A percentile compares a stretch with the other conserved stretches of the same genome.
These are phyloP conservation scores for Caenorhabditis sp. DNA, from an alignment of 2,888 invertebrate species.

Conservation along the genomic window DNA sequence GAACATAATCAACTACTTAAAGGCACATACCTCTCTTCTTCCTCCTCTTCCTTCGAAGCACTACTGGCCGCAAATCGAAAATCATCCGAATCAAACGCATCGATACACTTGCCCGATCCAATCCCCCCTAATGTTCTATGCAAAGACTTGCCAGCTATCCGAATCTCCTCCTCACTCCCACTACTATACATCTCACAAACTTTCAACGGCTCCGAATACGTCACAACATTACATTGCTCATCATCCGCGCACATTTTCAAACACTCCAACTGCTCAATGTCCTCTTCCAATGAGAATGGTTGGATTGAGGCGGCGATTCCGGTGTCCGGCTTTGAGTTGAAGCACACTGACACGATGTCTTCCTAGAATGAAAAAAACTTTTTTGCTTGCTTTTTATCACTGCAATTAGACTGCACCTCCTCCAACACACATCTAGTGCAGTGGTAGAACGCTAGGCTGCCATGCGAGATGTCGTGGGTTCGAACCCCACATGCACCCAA, in stretches of 20 bases:
- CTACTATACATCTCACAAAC: background rate
- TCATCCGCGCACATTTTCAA: slow-evolving; percentile 23
- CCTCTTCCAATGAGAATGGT: slow-evolving; percentile 23
- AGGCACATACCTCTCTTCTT: too few species aligned
- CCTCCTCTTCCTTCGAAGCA: background rate
- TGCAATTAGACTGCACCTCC: too few species aligned
- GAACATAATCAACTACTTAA: too few species aligned
- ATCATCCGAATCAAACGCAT: background rate
- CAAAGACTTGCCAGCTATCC: background rate
- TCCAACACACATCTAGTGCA: too few species aligned
- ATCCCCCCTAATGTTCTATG: background rate
- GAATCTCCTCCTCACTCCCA: background rate
- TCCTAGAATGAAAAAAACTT: too few species aligned
- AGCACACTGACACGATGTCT: slow-evolving; percentile 35
- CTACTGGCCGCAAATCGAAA: background rate
- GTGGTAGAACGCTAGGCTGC: too few species aligned
- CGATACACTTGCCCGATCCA: background rate
- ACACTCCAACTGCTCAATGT: slow-evolving; percentile 26
- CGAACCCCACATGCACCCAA: too few species aligned
- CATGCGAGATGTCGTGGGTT: too few species aligned
- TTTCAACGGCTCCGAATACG: slow-evolving; percentile 8
- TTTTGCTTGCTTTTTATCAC: too few species aligned
- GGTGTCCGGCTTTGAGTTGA: slow-evolving; percentile 17
- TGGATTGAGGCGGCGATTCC: slow-evolving; percentile 6
- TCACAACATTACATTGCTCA: slow-evolving; percentile 4